These are phyloP conservation scores for Heliconius hermathena DNA, from an alignment of 1,140 invertebrate species.

Conservation along the genomic window DNA sequence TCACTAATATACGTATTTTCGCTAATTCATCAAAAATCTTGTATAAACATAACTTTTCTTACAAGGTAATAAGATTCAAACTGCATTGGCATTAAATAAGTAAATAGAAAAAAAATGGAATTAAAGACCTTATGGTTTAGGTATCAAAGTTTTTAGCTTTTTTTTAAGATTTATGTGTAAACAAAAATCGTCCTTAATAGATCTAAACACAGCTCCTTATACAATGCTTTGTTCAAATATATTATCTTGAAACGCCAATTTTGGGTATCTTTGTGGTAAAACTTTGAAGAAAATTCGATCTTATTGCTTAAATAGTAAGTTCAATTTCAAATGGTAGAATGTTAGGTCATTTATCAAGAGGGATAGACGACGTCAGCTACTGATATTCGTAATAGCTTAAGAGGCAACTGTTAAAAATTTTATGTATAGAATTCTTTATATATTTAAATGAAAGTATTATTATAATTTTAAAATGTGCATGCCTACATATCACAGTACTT, in stretches of 20 bases:
- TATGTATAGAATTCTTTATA: not conserved
- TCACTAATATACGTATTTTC: conserved; percentile 12
- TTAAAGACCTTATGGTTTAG: not conserved
- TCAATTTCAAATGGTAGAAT: conserved; percentile 28
- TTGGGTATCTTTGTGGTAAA: conserved; percentile 19
- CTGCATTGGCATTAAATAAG: not conserved
- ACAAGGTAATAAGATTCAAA: not conserved
- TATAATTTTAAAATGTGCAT: not conserved
- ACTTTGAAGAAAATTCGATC: conserved; percentile 36
- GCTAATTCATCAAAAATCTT: not conserved
- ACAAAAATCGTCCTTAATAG: conserved; percentile 9
- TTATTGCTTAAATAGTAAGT: conserved; percentile 39
- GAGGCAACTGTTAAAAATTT: conserved; percentile 9
- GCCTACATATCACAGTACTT: not conserved
- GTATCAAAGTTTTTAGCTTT: not conserved
- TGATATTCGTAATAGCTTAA: conserved; percentile 48
- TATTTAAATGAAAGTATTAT: not conserved
- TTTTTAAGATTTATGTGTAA: conserved; percentile 1
- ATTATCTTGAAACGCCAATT: conserved; percentile 27
- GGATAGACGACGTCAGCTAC: conserved; percentile 54
- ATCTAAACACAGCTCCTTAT: conserved; percentile 11
- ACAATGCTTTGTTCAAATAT: conserved; percentile 14
- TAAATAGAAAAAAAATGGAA: not conserved
- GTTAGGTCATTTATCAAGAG: conserved; percentile 55
- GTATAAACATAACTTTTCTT: conserved; percentile 2